Conservation (phyloP, 2,888 invertebrate species). For the Chrysodeixis includens region DNA sequence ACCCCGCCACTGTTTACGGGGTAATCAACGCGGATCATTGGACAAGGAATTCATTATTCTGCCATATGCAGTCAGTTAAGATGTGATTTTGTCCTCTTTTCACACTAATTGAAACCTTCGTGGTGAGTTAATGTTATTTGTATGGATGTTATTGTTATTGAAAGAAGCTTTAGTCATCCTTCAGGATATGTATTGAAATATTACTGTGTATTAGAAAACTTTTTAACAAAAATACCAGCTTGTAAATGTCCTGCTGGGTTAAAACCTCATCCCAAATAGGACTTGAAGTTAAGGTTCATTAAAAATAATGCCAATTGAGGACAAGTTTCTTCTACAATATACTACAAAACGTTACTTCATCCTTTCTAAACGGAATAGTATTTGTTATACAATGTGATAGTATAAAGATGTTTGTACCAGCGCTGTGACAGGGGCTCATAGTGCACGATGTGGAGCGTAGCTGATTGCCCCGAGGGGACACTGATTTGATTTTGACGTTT, state of each 20-base stretch:
- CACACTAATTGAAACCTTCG: conserved; percentile 36
- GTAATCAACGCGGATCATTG: conserved; percentile 75
- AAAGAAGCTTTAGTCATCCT: conserved; percentile 16
- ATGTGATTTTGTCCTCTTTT: conserved; percentile 42
- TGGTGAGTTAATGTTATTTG: conserved; percentile 36
- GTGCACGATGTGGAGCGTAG: conserved; percentile 64
- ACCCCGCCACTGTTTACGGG: conserved; percentile 79
- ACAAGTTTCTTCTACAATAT: not conserved
- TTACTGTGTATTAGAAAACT: conserved; percentile 19
- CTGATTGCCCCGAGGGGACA: conserved; percentile 78
- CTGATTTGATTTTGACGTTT: conserved; percentile 85
- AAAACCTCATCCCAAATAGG: no score
- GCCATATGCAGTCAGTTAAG: conserved; percentile 60
- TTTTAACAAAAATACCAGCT: no score
- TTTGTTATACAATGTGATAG: conserved; percentile 3
- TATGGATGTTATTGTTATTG: conserved; percentile 29
- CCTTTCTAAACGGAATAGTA: not conserved
- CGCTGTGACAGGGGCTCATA: conserved; percentile 53
- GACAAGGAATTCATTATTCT: conserved; percentile 70
- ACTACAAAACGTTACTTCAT: not conserved
- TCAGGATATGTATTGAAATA: conserved; percentile 14
- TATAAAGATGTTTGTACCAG: conserved; percentile 5
- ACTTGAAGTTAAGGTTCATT: no score
- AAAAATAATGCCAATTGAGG: not conserved
- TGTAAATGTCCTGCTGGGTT: no score